Evolutionary conservation across 2,888 invertebrate species (phyloP), one percentile per base, ranked within the genome.

Genomic region (Hydroisotoma schaefferi): DNA sequence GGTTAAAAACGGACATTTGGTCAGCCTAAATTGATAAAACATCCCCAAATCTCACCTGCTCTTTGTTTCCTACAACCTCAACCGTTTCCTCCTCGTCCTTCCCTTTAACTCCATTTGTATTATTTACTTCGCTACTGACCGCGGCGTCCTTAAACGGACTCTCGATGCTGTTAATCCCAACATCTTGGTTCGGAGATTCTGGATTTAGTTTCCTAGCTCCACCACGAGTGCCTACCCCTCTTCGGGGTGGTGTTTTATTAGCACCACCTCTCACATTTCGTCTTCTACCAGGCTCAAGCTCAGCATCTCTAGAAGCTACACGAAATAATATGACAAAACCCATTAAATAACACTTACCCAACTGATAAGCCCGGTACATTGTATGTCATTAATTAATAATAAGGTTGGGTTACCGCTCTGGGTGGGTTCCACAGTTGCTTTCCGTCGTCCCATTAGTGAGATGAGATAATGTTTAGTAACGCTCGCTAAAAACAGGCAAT

Each of bases 201-300:
- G 20, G 55, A 38, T 60, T 60, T 44, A 60, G 60, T 40, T 61
- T 47, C 26, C 55, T 47, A 38, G 59, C 27, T 48, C 56, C 61
- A 26, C 59, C 56, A 25, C 63, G 49, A 22, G 54, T 55, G 4
- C 63, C 63, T 44, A 40, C 61, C 0, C 63, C 63, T 43, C 63
- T 20, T 4, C 57, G 55, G 29, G 60, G 40, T 28, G 57, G 55
- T 47, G 60, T 37, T 40, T 59, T 57, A 15, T 57, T 37, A 12
- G 57, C 60, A 23, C 63, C 63, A 18, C 56, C 57, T 26, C 57
- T 55, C 12, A 48, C 55, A 47, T 56, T 37, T 27, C 53, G 6
- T 10, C 53, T 20, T 40, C 53, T 23, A 4, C 53, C 23, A 5
- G 40, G 25, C 26, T 43, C 53, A 23, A 40, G 40, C 27, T 40